Evolutionary conservation across 2,888 invertebrate species (phyloP).

Genomic region (Eudemis profundana): DNA sequence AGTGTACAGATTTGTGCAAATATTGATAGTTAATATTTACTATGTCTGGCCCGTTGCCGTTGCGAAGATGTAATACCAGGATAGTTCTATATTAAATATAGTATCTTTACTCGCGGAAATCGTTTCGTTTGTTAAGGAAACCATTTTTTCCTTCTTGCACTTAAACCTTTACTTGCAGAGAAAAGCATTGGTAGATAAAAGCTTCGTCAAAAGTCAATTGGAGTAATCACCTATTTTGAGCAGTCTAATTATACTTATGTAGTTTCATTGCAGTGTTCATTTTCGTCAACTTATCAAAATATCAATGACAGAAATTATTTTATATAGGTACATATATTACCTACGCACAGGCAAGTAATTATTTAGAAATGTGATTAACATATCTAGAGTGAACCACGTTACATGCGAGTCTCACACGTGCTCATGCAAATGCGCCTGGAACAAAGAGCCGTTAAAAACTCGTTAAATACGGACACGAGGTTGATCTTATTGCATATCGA

Average conservation of each 20-base stretch:
- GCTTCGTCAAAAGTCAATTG: too few species aligned
- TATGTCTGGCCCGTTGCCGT: conserved; percentile 64
- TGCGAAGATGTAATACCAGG: conserved; percentile 9
- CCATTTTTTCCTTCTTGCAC: too few species aligned
- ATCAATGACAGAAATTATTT: conserved; percentile 40
- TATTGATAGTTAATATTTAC: conserved; percentile 73
- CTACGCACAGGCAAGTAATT: conserved; percentile 39
- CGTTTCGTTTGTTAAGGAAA: neutral
- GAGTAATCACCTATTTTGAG: too few species aligned
- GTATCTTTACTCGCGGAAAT: neutral
- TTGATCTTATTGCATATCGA: conserved; percentile 61
- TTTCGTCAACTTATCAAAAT: neutral
- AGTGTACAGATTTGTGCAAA: conserved; percentile 77
- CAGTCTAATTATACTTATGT: too few species aligned
- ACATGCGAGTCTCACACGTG: conserved; percentile 55
- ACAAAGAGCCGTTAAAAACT: conserved; percentile 67
- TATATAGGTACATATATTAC: neutral
- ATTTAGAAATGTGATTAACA: conserved; percentile 58
- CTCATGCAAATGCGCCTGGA: conserved; percentile 58
- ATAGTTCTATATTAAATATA: conserved; percentile 14
- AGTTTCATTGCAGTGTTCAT: neutral
- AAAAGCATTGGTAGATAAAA: too few species aligned
- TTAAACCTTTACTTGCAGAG: too few species aligned
- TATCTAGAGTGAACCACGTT: conserved; percentile 47
- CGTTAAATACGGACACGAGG: conserved; percentile 60